Base-by-base conservation (phyloP, 2,797 vertebrate genomes). In the Microcaecilia unicolor region DNA sequence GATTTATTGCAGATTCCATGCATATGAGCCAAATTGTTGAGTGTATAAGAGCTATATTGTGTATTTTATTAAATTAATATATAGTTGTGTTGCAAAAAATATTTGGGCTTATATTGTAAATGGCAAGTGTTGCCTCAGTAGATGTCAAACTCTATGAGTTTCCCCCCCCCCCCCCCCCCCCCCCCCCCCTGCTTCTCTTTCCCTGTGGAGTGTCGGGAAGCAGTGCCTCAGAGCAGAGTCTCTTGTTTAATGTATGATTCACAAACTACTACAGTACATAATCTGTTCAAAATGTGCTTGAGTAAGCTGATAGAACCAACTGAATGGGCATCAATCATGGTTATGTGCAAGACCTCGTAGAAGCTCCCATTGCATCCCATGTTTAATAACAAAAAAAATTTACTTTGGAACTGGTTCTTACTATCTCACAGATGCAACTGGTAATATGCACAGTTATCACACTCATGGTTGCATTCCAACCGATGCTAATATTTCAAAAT, bases 1-100 rank as follows among this genome's bases (percentile, higher is more conserved):
- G 85, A 93, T 94, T 95, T 90, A 82, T 88, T 97, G 90, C 91
- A 87, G 90, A 93, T 94, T 97, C 89, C 89, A 96, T 99, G 94
- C 92, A 98, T 99, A 94, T 98, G 93, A 98, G 96, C 94, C 96
- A 99, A 99, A 99, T 93, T 94, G 96, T 98, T 97, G 88, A 81
- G 92, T 99, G 94, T 97, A 96, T 92, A 95, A 99, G 92, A 99
- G 93, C 96, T 98, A 97, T 99, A 98, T 97, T 97, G 94, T 99
- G 96, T 98, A 99, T 99, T 99, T 99, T 99, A 99, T 98, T 97
- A 99, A 99, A 99, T 98, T 96, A 98, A 99, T 99, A 99, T 99
- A 99, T 99, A 92, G 94, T 98, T 99, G 94, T 99, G 94, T 99
- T 99, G 94, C 93, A 97, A 97, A 97, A 86, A 94, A 93, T 93